These are phyloP conservation scores for Phaethornis superciliosus DNA, from an alignment of 2,113 vertebrate species.

Conservation along the genomic window DNA sequence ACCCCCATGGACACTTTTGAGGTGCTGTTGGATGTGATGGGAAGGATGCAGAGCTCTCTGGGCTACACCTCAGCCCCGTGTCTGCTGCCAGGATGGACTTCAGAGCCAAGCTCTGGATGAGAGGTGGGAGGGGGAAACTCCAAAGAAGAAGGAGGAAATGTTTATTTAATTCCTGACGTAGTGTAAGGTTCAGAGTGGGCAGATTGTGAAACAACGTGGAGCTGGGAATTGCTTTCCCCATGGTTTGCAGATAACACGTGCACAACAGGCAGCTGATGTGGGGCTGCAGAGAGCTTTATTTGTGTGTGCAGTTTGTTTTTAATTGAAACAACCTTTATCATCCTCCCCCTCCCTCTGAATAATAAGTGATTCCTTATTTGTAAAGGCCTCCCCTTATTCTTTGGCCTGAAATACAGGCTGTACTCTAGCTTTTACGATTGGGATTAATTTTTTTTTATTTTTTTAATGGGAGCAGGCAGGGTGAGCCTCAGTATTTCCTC, in stretches of 20 bases:
- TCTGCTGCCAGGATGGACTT: slow-evolving; percentile 8
- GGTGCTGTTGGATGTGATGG: not conserved
- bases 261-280: not conserved
- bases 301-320: slow-evolving; percentile 48
- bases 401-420: not conserved
- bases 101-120: not conserved
- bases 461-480: not conserved
- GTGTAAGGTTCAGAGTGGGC: not conserved
- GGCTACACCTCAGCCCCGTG: accelerated
- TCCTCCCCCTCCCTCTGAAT: not conserved
- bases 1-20: accelerated
- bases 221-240: not conserved
- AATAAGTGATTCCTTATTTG: slow-evolving; percentile 16
- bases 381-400: not conserved
- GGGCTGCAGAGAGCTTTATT: not conserved
- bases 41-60: accelerated
- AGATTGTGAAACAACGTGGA: not conserved
- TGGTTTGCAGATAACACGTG: not conserved
- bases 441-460: not conserved
- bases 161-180: slow-evolving; percentile 43
- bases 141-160: slow-evolving; percentile 10
- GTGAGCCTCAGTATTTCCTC: not conserved
- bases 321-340: slow-evolving; percentile 39
- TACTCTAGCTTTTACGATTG: not conserved
- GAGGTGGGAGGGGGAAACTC: not conserved